Conservation (phyloP, 2,888 invertebrate species). For the Drosophila phalerata region DNA sequence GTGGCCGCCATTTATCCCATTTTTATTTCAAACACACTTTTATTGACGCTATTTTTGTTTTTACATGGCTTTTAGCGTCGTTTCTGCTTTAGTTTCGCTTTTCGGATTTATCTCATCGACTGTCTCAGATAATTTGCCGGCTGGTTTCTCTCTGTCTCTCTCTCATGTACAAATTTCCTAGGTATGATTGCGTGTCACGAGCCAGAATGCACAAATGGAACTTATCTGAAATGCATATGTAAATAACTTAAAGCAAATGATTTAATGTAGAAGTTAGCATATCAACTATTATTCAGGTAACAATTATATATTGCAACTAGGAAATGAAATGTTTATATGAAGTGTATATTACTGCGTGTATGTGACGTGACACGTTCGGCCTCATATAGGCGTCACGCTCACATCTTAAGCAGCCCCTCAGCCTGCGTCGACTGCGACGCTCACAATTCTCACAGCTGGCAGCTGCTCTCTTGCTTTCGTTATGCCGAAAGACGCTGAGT, state of each 20-base stretch:
- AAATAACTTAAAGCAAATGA: neutral
- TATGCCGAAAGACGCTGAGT: constrained; percentile 38
- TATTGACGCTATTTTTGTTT: constrained; percentile 71
- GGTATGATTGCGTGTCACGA: constrained; percentile 52
- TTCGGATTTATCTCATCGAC: constrained; percentile 49
- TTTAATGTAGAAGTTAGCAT: neutral
- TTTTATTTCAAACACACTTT: constrained; percentile 44
- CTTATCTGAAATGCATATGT: neutral
- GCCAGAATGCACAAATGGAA: neutral
- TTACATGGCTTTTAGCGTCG: constrained; percentile 69
- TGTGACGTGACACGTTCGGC: constrained; percentile 16
- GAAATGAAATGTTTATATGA: too few species aligned
- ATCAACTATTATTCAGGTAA: neutral
- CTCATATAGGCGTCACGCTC: constrained; percentile 35
- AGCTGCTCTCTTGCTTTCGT: constrained; percentile 55
- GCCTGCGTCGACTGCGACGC: constrained; percentile 22
- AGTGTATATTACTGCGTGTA: neutral
- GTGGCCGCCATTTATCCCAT: constrained; percentile 39
- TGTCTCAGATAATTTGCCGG: constrained; percentile 58
- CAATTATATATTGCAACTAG: neutral
- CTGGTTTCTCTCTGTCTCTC: constrained; percentile 29
- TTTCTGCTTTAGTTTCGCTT: constrained; percentile 51
- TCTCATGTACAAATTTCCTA: constrained; percentile 23
- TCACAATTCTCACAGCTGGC: constrained; percentile 28
- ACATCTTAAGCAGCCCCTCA: constrained; percentile 23